Evolutionary conservation across 2,797 vertebrate genomes (phyloP), one percentile per base, ranked within the genome.

Genomic region (Lacerta agilis): DNA sequence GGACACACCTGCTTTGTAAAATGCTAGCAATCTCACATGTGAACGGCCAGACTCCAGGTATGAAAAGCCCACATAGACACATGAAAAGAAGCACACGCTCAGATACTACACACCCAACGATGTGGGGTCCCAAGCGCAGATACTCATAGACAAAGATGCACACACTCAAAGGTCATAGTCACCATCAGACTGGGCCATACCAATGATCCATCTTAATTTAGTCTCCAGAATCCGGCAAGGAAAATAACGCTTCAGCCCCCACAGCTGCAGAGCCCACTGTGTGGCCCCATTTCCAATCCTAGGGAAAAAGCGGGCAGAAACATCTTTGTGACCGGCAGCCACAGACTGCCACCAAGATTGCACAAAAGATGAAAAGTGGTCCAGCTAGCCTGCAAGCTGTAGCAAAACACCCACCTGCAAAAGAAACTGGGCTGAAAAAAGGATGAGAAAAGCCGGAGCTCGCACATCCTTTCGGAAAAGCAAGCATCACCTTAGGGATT

Each of bases 201-300:
- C 78, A 89, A 64, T 67, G 58, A 81, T 75, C 87, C 87, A 76
- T 89, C 88, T 85, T 36, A 81, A 67, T 78, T 71, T 76, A 81
- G 58, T 41, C 17, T 49, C 83, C 83, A 67, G 78, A 85, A 64
- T 55, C 33, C 66, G 33, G 79, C 29, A 75, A 80, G 67, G 75
- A n/a, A 82, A 73, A 80, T 66, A 64, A 38, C 8, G 55, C 67
- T 80, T 66, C 82, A 55, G 41, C 58, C 55, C 66, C 49, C 77
- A 55, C 69, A 61, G 66, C 64, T 27, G 13, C 15, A 36, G n/a
- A 67, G 58, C 15, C 55, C 78, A n/a, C 41, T 45, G 41, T 61
- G 17, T 29, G 77, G 69, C 69, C 78, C 83, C 87, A 72, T 83
- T 84, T 84, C 75, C 81, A 83, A 64, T 73, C 87, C 87, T 84